Base-by-base conservation (phyloP, 2,797 vertebrate genomes). In the Crenichthys baileyi region DNA sequence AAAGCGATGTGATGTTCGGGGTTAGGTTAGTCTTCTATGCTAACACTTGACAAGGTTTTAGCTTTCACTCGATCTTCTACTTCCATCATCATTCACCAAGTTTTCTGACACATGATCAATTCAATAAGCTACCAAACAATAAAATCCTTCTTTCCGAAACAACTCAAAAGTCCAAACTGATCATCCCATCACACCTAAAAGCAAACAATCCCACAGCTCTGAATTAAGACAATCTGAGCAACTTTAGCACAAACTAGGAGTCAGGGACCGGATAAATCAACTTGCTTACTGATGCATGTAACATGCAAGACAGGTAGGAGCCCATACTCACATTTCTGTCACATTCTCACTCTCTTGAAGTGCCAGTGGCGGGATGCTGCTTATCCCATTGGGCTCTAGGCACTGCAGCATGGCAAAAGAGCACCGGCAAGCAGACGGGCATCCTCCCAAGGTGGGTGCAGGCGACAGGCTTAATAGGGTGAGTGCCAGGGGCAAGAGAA, bases 241-340 rank as follows among this genome's bases (percentile, higher is more conserved):
- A 1, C 39, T 61, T 36, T 50, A 78, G 0, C 29, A 0, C 12
- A 48, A 78, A 61, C 22, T 24, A n/a, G 65, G 41, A 29, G 13
- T 70, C 67, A 70, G 24, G n/a, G 41, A 61, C 31, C 29, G 8
- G 53, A 29, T 67, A 61, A 72, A 80, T 46, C 53, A 75, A 75
- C 46, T 70, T 50, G 24, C 76, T 22, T 50, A 56, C 48, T 15
- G n/a, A n/a, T n/a, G n/a, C 58, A 31, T 39, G 70, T 41, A 26
- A 24, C 80, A 83, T 81, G 76, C 80, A 58, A 60, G 78, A 63
- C 70, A 76, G 85, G 80, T 79, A 77, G 22, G 60, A 24, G 60
- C 15, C 84, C 39, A 31, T 82, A 96, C 95, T 96, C 91, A 96
- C 96, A 96, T 96, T 87, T 96, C 96, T 0, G 96, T 96, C 88